phyloP scores from a whole-genome alignment of 2,113 vertebrate genomes.

The Hiodon alosoides region DNA sequence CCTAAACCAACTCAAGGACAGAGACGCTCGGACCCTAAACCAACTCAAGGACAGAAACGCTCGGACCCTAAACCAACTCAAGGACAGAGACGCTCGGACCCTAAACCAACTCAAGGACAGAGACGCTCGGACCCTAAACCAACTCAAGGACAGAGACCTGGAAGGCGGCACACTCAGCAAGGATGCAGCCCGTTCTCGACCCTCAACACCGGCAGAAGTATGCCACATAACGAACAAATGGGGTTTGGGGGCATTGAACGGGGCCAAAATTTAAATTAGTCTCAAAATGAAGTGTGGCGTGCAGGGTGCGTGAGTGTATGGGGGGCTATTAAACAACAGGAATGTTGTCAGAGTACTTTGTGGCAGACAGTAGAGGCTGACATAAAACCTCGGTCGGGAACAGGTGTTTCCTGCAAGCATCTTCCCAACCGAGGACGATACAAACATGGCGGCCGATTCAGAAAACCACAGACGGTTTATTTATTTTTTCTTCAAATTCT shows the following conservation, averaged over 20 bases:
- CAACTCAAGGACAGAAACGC: too few relatives aligned
- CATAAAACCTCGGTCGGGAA: too few relatives aligned
- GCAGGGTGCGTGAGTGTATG: too few relatives aligned
- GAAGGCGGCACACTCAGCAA: constrained; percentile 49
- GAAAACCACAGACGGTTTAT: not conserved
- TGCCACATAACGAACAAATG: not conserved
- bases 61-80: constrained; percentile 1
- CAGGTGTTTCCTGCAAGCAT: not conserved
- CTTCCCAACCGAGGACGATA: not conserved
- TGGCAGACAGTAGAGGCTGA: not conserved
- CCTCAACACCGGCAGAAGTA: constrained; percentile 23
- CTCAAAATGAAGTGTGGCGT: too few relatives aligned
- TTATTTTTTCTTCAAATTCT: not conserved
- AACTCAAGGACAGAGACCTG: constrained; percentile 55
- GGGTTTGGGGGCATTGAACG: not conserved
- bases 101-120: too few relatives aligned
- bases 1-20: too few relatives aligned
- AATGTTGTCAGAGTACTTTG: not conserved
- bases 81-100: too few relatives aligned
- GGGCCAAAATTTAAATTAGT: not conserved
- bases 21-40: constrained; percentile 5
- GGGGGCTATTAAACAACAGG: too few relatives aligned
- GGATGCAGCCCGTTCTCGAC: constrained; percentile 43
- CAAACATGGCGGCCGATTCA: not conserved
- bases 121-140: constrained; percentile 2